Evolutionary conservation across 1,140 invertebrate genomes (phyloP).

Genomic region (silkworm (Bombyx mori)): DNA sequence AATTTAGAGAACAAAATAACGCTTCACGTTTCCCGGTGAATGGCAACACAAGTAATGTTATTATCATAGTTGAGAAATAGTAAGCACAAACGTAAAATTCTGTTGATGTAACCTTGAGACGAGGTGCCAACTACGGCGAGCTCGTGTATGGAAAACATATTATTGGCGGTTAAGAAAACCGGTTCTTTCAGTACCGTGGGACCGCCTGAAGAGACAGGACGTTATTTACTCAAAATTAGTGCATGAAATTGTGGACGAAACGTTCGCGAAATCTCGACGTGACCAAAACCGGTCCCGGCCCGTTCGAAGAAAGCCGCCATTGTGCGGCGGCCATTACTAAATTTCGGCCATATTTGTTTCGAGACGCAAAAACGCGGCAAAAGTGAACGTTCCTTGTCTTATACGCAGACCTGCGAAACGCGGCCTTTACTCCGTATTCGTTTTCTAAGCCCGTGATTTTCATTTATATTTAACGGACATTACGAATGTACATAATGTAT

Average conservation of each 20-base stretch:
- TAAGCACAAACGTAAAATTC: constrained; percentile 23
- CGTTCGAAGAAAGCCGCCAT: constrained; percentile 30
- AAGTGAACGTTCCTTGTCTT: constrained; percentile 20
- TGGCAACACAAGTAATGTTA: constrained; percentile 15
- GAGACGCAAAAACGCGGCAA: constrained; percentile 28
- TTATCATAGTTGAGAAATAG: constrained; percentile 12
- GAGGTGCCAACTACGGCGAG: constrained; percentile 20
- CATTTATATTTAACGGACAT: too few species aligned
- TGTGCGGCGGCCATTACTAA: constrained; percentile 42
- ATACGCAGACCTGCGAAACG: constrained; percentile 10
- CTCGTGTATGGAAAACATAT: constrained; percentile 21
- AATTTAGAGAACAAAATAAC: constrained; percentile 12
- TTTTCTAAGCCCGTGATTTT: too few species aligned
- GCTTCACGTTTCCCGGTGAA: constrained; percentile 14
- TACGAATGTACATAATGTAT: constrained; percentile 12
- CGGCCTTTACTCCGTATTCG: constrained; percentile 1
- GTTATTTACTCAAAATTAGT: constrained; percentile 28
- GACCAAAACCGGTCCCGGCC: constrained; percentile 37
- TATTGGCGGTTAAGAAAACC: constrained; percentile 29
- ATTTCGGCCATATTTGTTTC: constrained; percentile 59
- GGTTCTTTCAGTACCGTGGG: constrained; percentile 53
- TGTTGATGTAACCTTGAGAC: constrained; percentile 21
- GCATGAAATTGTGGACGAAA: constrained; percentile 30
- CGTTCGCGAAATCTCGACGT: constrained; percentile 40
- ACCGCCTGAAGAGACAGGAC: constrained; percentile 43